Evolutionary conservation across 2,888 invertebrate genomes (phyloP).

Genomic region (Agriopis leucophaearia): DNA sequence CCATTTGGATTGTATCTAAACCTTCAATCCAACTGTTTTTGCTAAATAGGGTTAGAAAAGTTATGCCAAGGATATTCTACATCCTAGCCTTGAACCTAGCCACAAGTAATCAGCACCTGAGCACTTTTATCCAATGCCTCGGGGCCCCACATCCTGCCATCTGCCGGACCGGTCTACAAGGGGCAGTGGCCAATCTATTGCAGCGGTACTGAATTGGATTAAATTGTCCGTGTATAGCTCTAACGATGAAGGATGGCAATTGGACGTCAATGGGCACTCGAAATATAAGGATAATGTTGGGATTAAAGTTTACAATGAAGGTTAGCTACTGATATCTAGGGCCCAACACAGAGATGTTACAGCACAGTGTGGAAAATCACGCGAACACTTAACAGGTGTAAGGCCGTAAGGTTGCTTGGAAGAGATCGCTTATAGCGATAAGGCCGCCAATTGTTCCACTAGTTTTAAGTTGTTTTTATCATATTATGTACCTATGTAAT

Average conservation of each 20-base stretch:
- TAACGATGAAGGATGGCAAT: slow-evolving; percentile 69
- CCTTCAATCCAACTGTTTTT: too few relatives aligned
- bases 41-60: too few relatives aligned
- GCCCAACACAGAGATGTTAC: too few relatives aligned
- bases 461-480: too few relatives aligned
- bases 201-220: slow-evolving; percentile 73
- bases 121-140: slow-evolving; percentile 30
- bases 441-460: too few relatives aligned
- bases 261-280: slow-evolving; percentile 41
- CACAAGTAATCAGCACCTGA: slow-evolving; percentile 2
- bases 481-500: too few relatives aligned
- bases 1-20: too few relatives aligned
- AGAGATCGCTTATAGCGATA: too few relatives aligned
- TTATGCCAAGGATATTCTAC: neutral
- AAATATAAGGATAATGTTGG: slow-evolving; percentile 11
- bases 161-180: slow-evolving; percentile 47
- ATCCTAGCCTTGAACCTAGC: slow-evolving; percentile 3
- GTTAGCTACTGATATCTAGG: neutral
- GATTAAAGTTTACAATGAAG: neutral
- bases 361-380: too few relatives aligned
- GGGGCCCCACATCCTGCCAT: slow-evolving; percentile 70
- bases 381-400: too few relatives aligned
- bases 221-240: slow-evolving; percentile 73
- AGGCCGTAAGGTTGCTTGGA: too few relatives aligned
- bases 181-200: slow-evolving; percentile 40